These are phyloP conservation scores for Anthophora plumipes DNA, from an alignment of 2,888 invertebrate genomes.

Conservation along the genomic window DNA sequence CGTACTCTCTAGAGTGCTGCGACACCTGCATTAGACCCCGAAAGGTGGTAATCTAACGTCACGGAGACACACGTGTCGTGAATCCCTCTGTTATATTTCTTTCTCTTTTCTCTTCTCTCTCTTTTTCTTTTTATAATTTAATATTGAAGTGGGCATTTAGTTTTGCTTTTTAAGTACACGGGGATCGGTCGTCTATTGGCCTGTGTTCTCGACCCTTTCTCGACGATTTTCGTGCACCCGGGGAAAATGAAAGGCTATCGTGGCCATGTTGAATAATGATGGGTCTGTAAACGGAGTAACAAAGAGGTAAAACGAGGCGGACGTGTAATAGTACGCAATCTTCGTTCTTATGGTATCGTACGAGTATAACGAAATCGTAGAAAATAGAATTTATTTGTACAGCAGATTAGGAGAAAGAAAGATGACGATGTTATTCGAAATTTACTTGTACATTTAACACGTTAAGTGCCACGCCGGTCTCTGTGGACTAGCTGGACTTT, in stretches of 20 bases:
- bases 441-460: no score
- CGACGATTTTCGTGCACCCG: conserved; percentile 5
- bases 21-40: conserved; percentile 47
- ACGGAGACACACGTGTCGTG: background rate
- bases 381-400: no score
- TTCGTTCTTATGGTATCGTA: no score
- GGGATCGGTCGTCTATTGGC: background rate
- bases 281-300: conserved; percentile 6
- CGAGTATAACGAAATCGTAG: no score
- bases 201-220: background rate
- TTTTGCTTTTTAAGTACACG: background rate
- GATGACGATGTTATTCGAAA: no score
- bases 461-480: no score
- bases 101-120: no score
- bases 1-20: conserved; percentile 47
- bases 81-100: no score
- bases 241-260: background rate
- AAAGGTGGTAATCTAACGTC: conserved; percentile 58
- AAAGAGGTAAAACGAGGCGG: background rate
- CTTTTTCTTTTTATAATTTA: conserved; percentile 18
- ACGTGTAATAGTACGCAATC: no score
- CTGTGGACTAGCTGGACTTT: no score
- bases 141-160: background rate
- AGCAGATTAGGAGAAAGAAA: no score
- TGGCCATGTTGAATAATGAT: background rate